Percentiles rank a stretch among this genome's conserved stretches.
phyloP scores from a whole-genome alignment of 2,797 vertebrate species.

The Phrynocephalus vlangalii region DNA sequence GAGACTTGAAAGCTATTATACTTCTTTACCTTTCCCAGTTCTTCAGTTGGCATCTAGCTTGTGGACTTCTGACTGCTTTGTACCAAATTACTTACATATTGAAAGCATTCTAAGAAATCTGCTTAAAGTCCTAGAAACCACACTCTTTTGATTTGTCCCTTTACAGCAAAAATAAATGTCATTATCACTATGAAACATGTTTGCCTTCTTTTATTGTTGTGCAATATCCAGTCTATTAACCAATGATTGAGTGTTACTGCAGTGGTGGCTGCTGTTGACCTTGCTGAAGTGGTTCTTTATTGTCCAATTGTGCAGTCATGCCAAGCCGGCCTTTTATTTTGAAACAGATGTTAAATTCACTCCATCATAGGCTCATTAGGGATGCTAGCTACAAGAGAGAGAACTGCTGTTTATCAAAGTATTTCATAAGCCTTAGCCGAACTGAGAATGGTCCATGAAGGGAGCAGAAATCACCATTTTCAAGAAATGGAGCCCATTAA shows the following conservation, averaged over 20 bases:
- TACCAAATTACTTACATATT: constrained; percentile 7
- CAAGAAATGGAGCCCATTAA: neutral
- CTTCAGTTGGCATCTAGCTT: neutral
- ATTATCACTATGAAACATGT: neutral
- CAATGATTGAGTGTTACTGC: constrained; percentile 6
- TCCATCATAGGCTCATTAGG: constrained; percentile 20
- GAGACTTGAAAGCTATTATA: neutral
- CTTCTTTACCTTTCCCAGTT: neutral
- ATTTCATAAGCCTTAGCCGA: neutral
- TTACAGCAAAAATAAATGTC: constrained; percentile 6
- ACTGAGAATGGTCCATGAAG: neutral
- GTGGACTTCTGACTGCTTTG: neutral
- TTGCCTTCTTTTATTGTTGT: constrained; percentile 27
- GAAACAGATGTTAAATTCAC: constrained; percentile 8
- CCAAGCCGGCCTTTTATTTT: constrained; percentile 18
- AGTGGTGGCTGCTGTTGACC: constrained; percentile 17
- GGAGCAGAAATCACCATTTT: constrained; percentile 1
- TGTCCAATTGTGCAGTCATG: constrained; percentile 23
- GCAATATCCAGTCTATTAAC: neutral
- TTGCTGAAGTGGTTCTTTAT: constrained; percentile 31
- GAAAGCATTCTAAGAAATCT: neutral
- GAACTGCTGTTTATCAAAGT: neutral
- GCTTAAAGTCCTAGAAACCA: neutral
- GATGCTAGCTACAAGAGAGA: constrained; percentile 7
- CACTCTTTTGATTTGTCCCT: constrained; percentile 2